These are phyloP conservation scores for Anhinga anhinga DNA, from an alignment of 2,113 vertebrate species.

Conservation along the genomic window DNA sequence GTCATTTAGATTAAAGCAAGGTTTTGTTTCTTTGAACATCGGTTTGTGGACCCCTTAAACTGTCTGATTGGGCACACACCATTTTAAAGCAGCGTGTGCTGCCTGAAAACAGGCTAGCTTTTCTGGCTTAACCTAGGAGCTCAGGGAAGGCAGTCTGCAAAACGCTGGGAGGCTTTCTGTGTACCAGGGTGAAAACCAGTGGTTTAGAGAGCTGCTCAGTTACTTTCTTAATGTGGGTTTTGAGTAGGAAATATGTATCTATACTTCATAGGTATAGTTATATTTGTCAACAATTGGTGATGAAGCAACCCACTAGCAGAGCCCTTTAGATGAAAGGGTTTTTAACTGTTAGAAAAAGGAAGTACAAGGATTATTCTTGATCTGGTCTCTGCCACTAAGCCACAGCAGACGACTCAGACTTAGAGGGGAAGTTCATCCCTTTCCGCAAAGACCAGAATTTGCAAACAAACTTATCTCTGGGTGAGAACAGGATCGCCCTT, in stretches of 20 bases:
- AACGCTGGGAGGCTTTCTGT: not conserved
- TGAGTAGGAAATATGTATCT: not conserved
- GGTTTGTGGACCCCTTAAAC: rapidly evolving
- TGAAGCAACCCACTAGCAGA: not conserved
- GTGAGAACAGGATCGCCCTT: not conserved
- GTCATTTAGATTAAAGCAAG: not conserved
- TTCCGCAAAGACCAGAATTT: not conserved
- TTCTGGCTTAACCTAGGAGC: not conserved
- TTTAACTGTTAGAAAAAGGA: not conserved
- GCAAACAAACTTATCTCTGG: not conserved
- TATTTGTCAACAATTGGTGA: not conserved
- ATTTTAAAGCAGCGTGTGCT: not conserved
- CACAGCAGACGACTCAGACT: not conserved
- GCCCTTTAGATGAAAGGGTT: not conserved
- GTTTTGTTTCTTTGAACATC: not conserved
- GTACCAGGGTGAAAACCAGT: not conserved
- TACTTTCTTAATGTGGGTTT: not conserved
- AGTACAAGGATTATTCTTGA: not conserved
- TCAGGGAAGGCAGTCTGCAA: not conserved
- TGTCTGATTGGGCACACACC: not conserved
- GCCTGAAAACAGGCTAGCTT: not conserved
- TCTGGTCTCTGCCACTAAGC: not conserved
- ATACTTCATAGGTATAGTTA: rapidly evolving
- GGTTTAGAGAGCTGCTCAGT: not conserved
- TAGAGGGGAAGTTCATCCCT: not conserved